Conservation (phyloP, 1,140 invertebrate genomes). For the Danaus plexippus region DNA sequence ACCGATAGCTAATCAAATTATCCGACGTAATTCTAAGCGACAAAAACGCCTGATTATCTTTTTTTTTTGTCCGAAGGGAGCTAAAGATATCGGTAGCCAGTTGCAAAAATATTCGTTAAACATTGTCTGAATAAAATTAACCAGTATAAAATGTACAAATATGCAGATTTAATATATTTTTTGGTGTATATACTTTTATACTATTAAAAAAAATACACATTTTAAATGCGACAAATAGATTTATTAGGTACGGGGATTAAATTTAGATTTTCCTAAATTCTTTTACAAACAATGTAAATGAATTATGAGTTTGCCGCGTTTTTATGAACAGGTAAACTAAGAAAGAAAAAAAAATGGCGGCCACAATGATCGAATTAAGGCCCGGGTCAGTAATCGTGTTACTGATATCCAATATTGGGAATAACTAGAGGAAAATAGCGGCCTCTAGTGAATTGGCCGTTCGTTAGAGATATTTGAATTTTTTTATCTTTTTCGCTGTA, state of each 20-base stretch:
- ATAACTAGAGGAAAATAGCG: slow-evolving; percentile 55
- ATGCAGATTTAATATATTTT: no score
- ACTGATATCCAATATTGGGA: slow-evolving; percentile 62
- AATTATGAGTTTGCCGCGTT: slow-evolving; percentile 20
- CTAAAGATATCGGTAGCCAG: slow-evolving; percentile 37
- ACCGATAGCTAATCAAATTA: slow-evolving; percentile 63
- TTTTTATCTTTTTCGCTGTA: slow-evolving; percentile 51
- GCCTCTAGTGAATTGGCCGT: slow-evolving; percentile 60
- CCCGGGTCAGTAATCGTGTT: slow-evolving; percentile 64
- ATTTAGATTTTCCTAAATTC: no score
- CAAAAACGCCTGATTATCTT: slow-evolving; percentile 60
- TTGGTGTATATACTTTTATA: no score
- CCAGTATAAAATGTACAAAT: no score
- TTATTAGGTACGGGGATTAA: no score
- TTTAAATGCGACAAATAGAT: background rate
- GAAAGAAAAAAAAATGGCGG: slow-evolving; percentile 46
- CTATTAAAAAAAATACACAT: no score
- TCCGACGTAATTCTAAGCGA: slow-evolving; percentile 48
- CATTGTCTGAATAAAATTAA: no score
- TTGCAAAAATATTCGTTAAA: slow-evolving; percentile 16
- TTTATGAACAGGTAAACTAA: slow-evolving; percentile 37
- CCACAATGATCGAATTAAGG: slow-evolving; percentile 62
- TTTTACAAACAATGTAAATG: slow-evolving; percentile 8
- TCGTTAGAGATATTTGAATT: slow-evolving; percentile 66
- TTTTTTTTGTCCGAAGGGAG: slow-evolving; percentile 41